Percentiles rank a stretch among this genome's conserved stretches.
phyloP scores from a whole-genome alignment of 2,797 vertebrate species.

The Falco biarmicus region DNA sequence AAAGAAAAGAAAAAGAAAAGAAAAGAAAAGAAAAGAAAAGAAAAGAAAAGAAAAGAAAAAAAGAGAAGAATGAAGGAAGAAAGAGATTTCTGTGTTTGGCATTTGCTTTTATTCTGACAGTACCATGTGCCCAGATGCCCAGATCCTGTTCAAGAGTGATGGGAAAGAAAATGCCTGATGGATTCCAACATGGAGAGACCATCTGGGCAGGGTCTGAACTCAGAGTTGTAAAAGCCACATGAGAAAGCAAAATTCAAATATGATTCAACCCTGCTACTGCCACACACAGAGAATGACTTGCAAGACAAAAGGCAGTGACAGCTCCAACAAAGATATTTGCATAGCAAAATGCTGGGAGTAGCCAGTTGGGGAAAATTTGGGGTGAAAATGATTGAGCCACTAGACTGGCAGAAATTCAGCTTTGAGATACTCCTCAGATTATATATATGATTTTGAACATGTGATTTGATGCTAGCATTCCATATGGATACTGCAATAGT shows the following conservation, averaged over 20 bases:
- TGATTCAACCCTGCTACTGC: background rate
- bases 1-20: background rate
- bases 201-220: conserved; percentile 6
- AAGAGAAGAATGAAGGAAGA: background rate
- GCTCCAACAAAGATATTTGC: background rate
- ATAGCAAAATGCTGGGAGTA: background rate
- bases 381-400: background rate
- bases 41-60: too few relatives aligned
- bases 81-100: background rate
- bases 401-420: background rate
- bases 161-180: background rate
- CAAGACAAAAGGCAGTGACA: background rate
- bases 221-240: background rate
- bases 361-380: background rate
- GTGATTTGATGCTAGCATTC: background rate
- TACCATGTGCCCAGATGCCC: background rate
- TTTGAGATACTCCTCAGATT: background rate
- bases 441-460: background rate
- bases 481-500: background rate
- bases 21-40: too few relatives aligned
- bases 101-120: conserved; percentile 6
- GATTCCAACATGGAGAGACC: background rate
- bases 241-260: background rate
- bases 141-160: background rate
- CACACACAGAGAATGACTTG: background rate